phyloP scores from a whole-genome alignment of 2,113 vertebrate species.

The Eulacestoma nigropectus region DNA sequence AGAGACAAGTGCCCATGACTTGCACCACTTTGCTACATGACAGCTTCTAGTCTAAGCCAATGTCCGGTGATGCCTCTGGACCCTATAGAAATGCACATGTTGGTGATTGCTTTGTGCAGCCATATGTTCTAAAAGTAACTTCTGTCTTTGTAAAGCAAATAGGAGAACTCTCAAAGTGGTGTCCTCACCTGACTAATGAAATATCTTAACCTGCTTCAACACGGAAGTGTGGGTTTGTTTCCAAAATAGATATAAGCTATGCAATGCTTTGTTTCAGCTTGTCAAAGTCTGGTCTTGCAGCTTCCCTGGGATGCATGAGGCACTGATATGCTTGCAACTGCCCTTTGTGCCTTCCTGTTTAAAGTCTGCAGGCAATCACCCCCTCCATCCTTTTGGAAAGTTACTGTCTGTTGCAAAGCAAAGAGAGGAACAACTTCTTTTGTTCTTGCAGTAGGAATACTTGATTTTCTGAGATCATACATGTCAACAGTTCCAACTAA shows the following conservation, averaged over 20 bases:
- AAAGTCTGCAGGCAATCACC: background rate
- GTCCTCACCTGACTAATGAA: background rate
- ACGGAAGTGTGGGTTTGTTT: background rate
- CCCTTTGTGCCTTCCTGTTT: background rate
- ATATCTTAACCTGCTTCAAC: background rate
- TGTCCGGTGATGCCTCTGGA: background rate
- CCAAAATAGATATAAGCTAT: background rate
- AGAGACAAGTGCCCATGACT: background rate
- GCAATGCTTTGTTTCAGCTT: background rate
- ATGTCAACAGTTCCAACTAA: background rate
- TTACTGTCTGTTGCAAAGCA: background rate
- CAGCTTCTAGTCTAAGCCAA: background rate
- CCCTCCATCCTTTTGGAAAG: background rate
- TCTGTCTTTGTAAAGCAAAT: background rate
- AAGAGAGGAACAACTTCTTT: background rate
- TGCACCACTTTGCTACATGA: background rate
- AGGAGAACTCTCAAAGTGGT: background rate
- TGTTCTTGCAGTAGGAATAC: background rate
- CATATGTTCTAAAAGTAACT: background rate
- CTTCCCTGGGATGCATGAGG: background rate
- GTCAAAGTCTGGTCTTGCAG: background rate
- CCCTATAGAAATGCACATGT: background rate
- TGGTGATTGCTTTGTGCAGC: background rate
- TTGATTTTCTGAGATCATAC: background rate
- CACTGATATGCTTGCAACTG: background rate